Percentiles rank a stretch among this genome's conserved stretches.
Conservation (phyloP, 1,140 invertebrate genomes). For the Diachasma alloeum region DNA sequence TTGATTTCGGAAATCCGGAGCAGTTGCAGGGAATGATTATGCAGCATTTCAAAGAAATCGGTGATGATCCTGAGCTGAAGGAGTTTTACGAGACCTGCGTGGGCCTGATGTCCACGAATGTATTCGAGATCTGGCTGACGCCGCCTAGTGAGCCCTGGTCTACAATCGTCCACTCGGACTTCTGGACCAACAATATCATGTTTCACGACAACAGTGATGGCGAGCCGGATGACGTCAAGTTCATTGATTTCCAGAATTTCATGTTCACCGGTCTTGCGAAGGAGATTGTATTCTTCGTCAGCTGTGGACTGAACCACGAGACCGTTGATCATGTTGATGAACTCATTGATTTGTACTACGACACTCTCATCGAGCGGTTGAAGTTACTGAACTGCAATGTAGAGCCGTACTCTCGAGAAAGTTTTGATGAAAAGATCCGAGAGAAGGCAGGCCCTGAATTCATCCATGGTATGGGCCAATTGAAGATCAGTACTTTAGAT, state of each 20-base stretch:
- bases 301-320: slow-evolving; percentile 62
- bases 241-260: slow-evolving; percentile 72
- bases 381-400: slow-evolving; percentile 44
- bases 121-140: slow-evolving; percentile 35
- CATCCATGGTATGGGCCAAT: slow-evolving; percentile 47
- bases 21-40: background rate
- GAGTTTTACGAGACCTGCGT: slow-evolving; percentile 37
- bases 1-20: slow-evolving; percentile 18
- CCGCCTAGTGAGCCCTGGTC: slow-evolving; percentile 59
- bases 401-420: slow-evolving; percentile 32
- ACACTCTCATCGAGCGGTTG: slow-evolving; percentile 59
- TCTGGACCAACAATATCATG: slow-evolving; percentile 73
- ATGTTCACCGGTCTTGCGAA: slow-evolving; percentile 63
- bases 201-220: slow-evolving; percentile 51
- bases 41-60: slow-evolving; percentile 42
- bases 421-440: slow-evolving; percentile 40
- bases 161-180: slow-evolving; percentile 68
- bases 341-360: slow-evolving; percentile 65
- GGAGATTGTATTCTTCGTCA: slow-evolving; percentile 70
- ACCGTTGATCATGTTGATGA: slow-evolving; percentile 59
- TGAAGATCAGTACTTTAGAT: slow-evolving; percentile 49
- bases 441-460: slow-evolving; percentile 41
- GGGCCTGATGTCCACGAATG: slow-evolving; percentile 28
- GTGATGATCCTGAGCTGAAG: slow-evolving; percentile 41
- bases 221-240: slow-evolving; percentile 63